A percentile compares a stretch with the other conserved stretches of the same genome.
Conservation (phyloP, 2,888 invertebrate species). For the Ametastegia equiseti region DNA sequence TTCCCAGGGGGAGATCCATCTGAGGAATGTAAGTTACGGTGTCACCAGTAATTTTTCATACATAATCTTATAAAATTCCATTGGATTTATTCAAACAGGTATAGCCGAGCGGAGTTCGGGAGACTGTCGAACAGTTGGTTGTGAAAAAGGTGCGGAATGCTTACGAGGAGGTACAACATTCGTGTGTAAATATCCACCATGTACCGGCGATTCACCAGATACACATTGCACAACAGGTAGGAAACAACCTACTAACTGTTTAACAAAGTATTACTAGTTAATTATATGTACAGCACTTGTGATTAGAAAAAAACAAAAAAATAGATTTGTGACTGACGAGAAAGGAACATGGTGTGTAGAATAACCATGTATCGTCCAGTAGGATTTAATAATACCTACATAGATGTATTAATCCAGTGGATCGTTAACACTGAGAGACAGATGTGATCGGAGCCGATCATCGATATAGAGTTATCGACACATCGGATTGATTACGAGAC, state of each 20-base stretch:
- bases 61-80: conserved; percentile 28
- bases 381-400: conserved; percentile 65
- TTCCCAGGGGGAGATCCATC: conserved; percentile 91
- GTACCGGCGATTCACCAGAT: conserved; percentile 85
- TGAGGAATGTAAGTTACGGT: conserved; percentile 86
- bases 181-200: conserved; percentile 88
- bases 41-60: conserved; percentile 13
- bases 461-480: conserved; percentile 52
- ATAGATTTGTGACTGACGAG: conserved; percentile 62
- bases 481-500: conserved; percentile 39
- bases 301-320: conserved; percentile 71
- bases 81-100: conserved; percentile 75
- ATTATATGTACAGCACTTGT: conserved; percentile 73
- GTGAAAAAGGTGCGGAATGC: conserved; percentile 92
- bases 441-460: conserved; percentile 73
- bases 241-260: conserved; percentile 67
- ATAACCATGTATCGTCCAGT: conserved; percentile 72
- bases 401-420: conserved; percentile 69
- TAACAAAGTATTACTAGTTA: conserved; percentile 65
- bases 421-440: conserved; percentile 74
- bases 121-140: conserved; percentile 91
- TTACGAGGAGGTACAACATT: conserved; percentile 90
- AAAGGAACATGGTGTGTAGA: conserved; percentile 70
- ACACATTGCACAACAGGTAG: conserved; percentile 84
- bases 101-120: conserved; percentile 79